Conservation (phyloP, 1,140 invertebrate genomes). For the Drosophila bifasciata region DNA sequence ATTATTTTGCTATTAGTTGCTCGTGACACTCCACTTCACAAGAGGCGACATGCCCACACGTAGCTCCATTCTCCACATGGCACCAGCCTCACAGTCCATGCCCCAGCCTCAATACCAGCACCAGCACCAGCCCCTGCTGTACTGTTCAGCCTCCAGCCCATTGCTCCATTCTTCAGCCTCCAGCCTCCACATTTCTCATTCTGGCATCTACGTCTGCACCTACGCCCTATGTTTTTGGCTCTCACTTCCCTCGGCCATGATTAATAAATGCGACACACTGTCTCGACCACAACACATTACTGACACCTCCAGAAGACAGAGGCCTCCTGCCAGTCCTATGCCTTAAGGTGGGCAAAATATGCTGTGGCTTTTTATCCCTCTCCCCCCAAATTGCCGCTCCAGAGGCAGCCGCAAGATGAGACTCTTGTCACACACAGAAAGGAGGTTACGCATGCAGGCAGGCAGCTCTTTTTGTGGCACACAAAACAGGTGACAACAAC, state of each 20-base stretch:
- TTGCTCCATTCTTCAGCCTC: too few relatives aligned
- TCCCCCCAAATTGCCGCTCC: neutral
- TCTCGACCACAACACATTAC: constrained; percentile 72
- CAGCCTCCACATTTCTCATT: too few relatives aligned
- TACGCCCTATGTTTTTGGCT: neutral
- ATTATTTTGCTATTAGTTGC: constrained; percentile 74
- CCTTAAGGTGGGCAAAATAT: constrained; percentile 62
- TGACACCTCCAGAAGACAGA: constrained; percentile 57
- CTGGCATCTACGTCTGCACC: constrained; percentile 1
- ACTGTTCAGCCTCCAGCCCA: neutral
- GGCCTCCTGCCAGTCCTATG: constrained; percentile 4
- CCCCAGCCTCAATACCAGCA: neutral
- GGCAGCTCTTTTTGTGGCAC: constrained; percentile 61
- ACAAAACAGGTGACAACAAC: constrained; percentile 64
- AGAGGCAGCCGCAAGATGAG: constrained; percentile 27
- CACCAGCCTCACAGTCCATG: neutral
- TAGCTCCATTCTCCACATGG: constrained; percentile 6
- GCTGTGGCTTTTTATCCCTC: constrained; percentile 51
- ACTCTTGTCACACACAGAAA: constrained; percentile 9
- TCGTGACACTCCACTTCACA: constrained; percentile 60
- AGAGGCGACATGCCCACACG: constrained; percentile 44
- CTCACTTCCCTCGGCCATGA: constrained; percentile 54
- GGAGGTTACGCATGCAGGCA: constrained; percentile 45
- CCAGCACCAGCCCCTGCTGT: constrained; percentile 24
- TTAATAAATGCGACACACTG: constrained; percentile 70